These are phyloP conservation scores for Diarsia dahlii DNA, from an alignment of 2,888 invertebrate genomes.

Conservation along the genomic window DNA sequence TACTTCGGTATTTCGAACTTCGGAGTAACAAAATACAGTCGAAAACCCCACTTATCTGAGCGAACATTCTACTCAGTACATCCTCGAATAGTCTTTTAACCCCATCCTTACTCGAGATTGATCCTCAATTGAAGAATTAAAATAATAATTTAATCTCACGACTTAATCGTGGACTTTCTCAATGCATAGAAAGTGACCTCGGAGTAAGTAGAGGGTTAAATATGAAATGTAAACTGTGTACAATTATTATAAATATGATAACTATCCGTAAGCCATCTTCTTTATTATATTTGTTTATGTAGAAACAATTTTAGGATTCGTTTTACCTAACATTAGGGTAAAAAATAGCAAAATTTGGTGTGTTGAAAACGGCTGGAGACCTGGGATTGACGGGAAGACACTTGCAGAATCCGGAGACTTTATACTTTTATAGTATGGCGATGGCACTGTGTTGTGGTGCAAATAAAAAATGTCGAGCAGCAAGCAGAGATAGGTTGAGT, in stretches of 20 bases:
- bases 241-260: slow-evolving; percentile 58
- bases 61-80: slow-evolving; percentile 50
- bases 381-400: background rate
- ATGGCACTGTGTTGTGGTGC: background rate
- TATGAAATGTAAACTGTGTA: slow-evolving; percentile 63
- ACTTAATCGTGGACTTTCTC: slow-evolving; percentile 66
- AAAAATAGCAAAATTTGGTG: background rate
- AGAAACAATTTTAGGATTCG: background rate
- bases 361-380: background rate
- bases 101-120: slow-evolving; percentile 26
- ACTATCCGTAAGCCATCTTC: slow-evolving; percentile 36
- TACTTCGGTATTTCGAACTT: too few species aligned
- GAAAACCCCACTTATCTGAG: slow-evolving; percentile 66
- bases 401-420: background rate
- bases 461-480: background rate
- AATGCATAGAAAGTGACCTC: slow-evolving; percentile 70
- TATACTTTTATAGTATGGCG: background rate
- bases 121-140: slow-evolving; percentile 48
- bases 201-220: slow-evolving; percentile 68
- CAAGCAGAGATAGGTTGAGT: background rate
- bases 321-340: background rate
- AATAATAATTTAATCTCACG: slow-evolving; percentile 60
- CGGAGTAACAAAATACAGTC: too few species aligned
- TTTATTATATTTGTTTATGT: slow-evolving; percentile 15
- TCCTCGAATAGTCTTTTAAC: slow-evolving; percentile 31